Percentiles rank a stretch among this genome's conserved stretches.
phyloP scores from a whole-genome alignment of 2,888 invertebrate species.

The Saturnia pavonia region DNA sequence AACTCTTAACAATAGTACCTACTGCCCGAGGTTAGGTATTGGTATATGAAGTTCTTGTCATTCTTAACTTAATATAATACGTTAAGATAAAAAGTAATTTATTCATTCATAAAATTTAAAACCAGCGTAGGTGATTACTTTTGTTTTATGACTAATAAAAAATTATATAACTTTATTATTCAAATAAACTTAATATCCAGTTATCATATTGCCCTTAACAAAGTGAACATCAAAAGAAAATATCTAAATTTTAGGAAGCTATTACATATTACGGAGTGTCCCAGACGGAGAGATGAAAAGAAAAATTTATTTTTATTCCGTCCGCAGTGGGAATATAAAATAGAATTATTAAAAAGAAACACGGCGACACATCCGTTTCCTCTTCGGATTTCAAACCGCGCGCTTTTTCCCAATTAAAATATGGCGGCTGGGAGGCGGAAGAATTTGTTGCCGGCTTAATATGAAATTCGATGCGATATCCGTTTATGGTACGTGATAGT shows the following conservation, averaged over 20 bases:
- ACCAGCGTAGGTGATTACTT: constrained; percentile 26
- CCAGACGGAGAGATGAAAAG: constrained; percentile 65
- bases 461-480: constrained; percentile 17
- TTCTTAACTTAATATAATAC: neutral
- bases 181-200: constrained; percentile 24
- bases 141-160: constrained; percentile 30
- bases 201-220: constrained; percentile 43
- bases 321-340: constrained; percentile 66
- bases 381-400: constrained; percentile 56
- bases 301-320: constrained; percentile 67
- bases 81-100: constrained; percentile 22
- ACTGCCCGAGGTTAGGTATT: too few species aligned
- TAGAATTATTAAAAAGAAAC: constrained; percentile 73
- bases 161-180: constrained; percentile 8
- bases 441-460: constrained; percentile 29
- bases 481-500: neutral
- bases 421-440: constrained; percentile 50
- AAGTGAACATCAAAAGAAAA: constrained; percentile 59
- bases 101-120: neutral
- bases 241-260: constrained; percentile 53
- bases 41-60: too few species aligned
- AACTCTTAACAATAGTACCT: too few species aligned
- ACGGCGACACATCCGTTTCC: constrained; percentile 74
- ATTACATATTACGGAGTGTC: constrained; percentile 48
- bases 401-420: constrained; percentile 50